Percentiles rank a stretch among this genome's conserved stretches.
Evolutionary conservation across 2,113 vertebrate genomes (phyloP).

Genomic region (Callithrix jacchus): DNA sequence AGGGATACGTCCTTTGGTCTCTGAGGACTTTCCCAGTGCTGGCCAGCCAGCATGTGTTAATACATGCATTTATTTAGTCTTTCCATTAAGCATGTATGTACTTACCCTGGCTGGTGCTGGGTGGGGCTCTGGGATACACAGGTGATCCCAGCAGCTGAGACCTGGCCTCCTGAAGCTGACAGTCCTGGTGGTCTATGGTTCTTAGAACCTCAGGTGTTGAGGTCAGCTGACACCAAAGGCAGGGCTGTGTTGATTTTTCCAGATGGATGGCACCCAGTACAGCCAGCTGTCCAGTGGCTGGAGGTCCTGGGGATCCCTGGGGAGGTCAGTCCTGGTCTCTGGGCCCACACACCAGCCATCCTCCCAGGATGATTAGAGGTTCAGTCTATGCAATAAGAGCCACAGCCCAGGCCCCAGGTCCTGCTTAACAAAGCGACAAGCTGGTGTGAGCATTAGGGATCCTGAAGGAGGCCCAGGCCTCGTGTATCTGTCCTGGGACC

Average conservation of each 20-base stretch:
- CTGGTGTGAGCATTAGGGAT: background rate
- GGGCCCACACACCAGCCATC: background rate
- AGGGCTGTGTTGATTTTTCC: background rate
- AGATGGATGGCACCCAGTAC: background rate
- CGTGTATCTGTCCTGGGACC: background rate
- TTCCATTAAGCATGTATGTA: accelerated
- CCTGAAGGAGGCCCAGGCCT: background rate
- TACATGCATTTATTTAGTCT: background rate
- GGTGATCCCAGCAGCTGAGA: background rate
- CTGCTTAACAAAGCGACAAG: background rate
- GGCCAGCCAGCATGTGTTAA: background rate
- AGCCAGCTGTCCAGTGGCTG: background rate
- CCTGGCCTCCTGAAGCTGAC: background rate
- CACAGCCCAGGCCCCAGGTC: background rate
- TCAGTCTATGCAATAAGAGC: background rate
- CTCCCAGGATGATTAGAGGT: background rate
- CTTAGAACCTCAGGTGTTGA: background rate
- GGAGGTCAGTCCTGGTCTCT: background rate
- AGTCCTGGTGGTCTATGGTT: background rate
- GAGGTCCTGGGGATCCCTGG: background rate
- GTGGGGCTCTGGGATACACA: background rate
- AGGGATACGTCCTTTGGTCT: background rate
- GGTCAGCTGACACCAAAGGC: background rate
- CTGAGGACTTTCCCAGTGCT: background rate
- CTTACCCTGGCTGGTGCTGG: background rate